Evolutionary conservation across 2,888 invertebrate genomes (phyloP).

Genomic region (Serrognathus titanus): DNA sequence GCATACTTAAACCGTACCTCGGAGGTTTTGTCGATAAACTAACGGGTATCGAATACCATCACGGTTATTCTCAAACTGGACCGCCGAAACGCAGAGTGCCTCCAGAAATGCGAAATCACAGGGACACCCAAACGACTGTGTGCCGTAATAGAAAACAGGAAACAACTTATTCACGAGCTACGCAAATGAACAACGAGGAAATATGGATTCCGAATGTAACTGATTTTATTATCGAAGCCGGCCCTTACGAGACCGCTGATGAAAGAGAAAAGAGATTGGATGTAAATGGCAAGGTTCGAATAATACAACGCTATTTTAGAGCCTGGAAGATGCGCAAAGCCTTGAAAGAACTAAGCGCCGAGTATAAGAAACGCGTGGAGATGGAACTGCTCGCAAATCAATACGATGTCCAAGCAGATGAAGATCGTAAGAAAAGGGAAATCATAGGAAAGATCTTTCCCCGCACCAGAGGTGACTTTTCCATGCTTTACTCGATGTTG

Average conservation of each 20-base stretch:
- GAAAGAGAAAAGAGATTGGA: constrained; percentile 58
- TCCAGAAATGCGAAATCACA: constrained; percentile 53
- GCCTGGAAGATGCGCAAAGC: constrained; percentile 56
- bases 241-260: constrained; percentile 64
- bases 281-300: constrained; percentile 54
- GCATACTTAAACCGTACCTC: constrained; percentile 70
- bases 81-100: constrained; percentile 56
- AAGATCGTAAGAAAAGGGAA: constrained; percentile 55
- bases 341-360: constrained; percentile 51
- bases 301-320: constrained; percentile 66
- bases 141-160: constrained; percentile 56
- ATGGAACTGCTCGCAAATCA: constrained; percentile 55
- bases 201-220: constrained; percentile 60
- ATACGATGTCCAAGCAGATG: constrained; percentile 50
- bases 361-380: constrained; percentile 52
- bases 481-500: constrained; percentile 66
- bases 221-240: constrained; percentile 60
- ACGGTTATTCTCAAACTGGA: constrained; percentile 81
- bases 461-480: constrained; percentile 67
- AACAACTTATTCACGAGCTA: constrained; percentile 55
- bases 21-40: constrained; percentile 76
- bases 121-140: constrained; percentile 63
- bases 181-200: constrained; percentile 59
- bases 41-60: constrained; percentile 70
- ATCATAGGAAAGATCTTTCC: constrained; percentile 68